Conservation (phyloP, 2,888 invertebrate genomes). For the Dasysyrphus albostriatus region DNA sequence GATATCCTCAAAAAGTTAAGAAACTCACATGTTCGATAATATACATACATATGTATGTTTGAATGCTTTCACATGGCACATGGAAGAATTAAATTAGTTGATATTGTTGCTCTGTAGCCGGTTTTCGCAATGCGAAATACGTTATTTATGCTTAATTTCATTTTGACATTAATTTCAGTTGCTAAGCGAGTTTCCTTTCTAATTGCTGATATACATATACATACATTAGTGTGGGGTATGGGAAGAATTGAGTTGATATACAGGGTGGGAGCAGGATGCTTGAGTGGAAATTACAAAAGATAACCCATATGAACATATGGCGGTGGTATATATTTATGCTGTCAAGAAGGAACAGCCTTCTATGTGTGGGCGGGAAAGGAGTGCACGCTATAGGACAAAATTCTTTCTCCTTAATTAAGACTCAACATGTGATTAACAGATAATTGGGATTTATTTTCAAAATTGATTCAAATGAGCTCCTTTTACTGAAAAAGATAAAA, state of each 20-base stretch:
- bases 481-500: constrained; percentile 16
- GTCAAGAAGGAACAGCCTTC: neutral
- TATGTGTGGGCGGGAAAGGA: neutral
- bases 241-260: neutral
- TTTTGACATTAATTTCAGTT: constrained; percentile 66
- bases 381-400: constrained; percentile 23
- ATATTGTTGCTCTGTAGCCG: neutral
- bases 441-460: constrained; percentile 71
- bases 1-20: constrained; percentile 41
- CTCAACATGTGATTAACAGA: constrained; percentile 75
- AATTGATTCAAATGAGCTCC: constrained; percentile 67
- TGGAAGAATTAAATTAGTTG: neutral
- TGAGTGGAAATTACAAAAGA: constrained; percentile 15
- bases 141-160: constrained; percentile 64
- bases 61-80: neutral
- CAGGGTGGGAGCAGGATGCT: neutral
- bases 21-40: constrained; percentile 16
- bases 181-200: constrained; percentile 52
- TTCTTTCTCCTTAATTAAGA: constrained; percentile 73
- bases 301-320: constrained; percentile 2
- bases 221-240: neutral
- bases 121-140: constrained; percentile 2
- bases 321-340: neutral
- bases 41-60: too few species aligned
- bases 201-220: constrained; percentile 2